Base-by-base conservation (phyloP, 1,140 invertebrate genomes). In the Diabrotica undecimpunctata region DNA sequence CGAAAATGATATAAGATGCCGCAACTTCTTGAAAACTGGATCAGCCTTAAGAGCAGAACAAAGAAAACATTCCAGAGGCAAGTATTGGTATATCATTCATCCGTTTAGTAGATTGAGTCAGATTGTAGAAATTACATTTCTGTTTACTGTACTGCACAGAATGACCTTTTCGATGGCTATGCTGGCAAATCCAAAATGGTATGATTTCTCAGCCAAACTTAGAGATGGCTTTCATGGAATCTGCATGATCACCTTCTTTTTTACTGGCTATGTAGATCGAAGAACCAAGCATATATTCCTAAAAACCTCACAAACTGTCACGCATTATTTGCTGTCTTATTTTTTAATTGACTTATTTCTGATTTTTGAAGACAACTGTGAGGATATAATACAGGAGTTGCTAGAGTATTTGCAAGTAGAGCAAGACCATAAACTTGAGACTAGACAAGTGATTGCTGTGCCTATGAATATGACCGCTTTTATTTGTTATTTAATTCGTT, bases 21-120 rank as follows among this genome's bases (percentile, higher is more conserved):
- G n/a, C 8, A 6, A 46, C n/a, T 46, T 46, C n/a, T 46, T 46
- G 8, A 46, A 46, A n/a, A 46, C 41, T 10, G 8, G 8, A 46
- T 46, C 41, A 46, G 41, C 41, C n/a, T 10, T 46, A n/a, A 46
- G n/a, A 46, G n/a, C 8, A 8, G 41, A 46, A 46, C 8, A 46
- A 46, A 46, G 41, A 6, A 8, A n/a, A 6, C 41, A 46, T 46
- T 8, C n/a, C 8, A 8, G n/a, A 6, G n/a, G 41, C 41, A 46
- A 46, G 41, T 46, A 46, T 46, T 46, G 41, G 41, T 46, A 46
- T n/a, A 46, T 46, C 41, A 46, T 46, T 46, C 41, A 46, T 46
- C 41, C 41, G n/a, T 46, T 46, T 6, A 46, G 41, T 46, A 46
- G 2, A 46, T n/a, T 46, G 41, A 46, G n/a, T 6, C 41, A 5